Base-by-base conservation (phyloP, 37 sponge, comb jelly and placozoan species). In the Mnemiopsis leidyi region DNA sequence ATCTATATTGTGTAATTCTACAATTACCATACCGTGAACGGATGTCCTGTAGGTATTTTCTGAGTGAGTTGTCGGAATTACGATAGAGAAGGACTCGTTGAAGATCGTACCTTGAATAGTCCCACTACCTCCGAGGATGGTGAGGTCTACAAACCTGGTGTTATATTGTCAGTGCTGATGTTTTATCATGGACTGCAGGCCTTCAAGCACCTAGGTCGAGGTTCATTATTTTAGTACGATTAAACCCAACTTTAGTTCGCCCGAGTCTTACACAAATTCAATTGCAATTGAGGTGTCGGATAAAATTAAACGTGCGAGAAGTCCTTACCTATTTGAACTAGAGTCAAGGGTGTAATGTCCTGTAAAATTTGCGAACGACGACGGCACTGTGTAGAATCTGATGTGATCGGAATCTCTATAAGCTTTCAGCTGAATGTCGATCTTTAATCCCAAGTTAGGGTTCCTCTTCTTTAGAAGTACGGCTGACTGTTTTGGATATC, bases 281-380 rank as follows among this genome's bases (percentile, higher is more conserved):
- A n/a, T n/a, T n/a, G n/a, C n/a, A n/a, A n/a, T n/a, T n/a, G n/a
- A n/a, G n/a, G n/a, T n/a, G n/a, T n/a, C n/a, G n/a, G n/a, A n/a
- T n/a, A n/a, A n/a, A n/a, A n/a, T n/a, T n/a, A n/a, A n/a, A n/a
- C n/a, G n/a, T n/a, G n/a, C n/a, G n/a, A n/a, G n/a, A n/a, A n/a
- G n/a, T n/a, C n/a, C 75, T 71, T 7, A 71, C 75, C 30, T 71
- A 25, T 71, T 71, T 28, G 75, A 71, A 71, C 75, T 71, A 23
- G 75, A 71, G 20, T 71, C 75, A 28, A 29, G 75, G 25, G 75
- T 71, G 75, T 71, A 71, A 5, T 23, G 30, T 28, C 75, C 75
- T n/a, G 75, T 71, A 28, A 71, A 71, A 71, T n/a, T 29, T 3
- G 5, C n/a, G 20, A 71, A 71, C 7, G 25, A 23, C 5, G 75